These are phyloP conservation scores for Eutolmus rufibarbis DNA, from an alignment of 2,888 invertebrate species.

Conservation along the genomic window DNA sequence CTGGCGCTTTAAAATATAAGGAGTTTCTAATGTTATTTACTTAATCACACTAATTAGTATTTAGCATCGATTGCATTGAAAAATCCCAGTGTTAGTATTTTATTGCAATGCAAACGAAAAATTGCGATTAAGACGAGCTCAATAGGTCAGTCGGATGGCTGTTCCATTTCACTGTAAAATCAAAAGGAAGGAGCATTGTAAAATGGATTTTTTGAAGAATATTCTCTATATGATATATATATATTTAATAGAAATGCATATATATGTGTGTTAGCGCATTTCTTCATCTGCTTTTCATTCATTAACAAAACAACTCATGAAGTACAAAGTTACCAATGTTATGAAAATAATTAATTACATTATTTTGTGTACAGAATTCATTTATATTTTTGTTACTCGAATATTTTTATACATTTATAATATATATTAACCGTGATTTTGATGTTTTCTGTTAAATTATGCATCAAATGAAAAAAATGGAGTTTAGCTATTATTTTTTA, in stretches of 20 bases:
- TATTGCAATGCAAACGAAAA: neutral
- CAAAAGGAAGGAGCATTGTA: neutral
- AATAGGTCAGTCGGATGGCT: neutral
- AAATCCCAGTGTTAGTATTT: neutral
- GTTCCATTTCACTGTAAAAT: neutral
- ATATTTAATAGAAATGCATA: neutral
- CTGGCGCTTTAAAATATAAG: neutral
- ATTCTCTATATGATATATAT: neutral
- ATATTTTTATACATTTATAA: neutral
- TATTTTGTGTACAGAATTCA: neutral
- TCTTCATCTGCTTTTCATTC: neutral
- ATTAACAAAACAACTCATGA: slow-evolving; percentile 2
- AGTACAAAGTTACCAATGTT: slow-evolving; percentile 28
- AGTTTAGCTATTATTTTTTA: neutral
- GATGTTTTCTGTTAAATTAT: neutral
- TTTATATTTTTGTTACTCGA: neutral
- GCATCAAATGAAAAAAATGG: neutral
- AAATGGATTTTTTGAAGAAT: neutral
- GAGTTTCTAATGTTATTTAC: neutral
- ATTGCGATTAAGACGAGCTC: neutral
- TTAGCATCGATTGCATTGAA: neutral
- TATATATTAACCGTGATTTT: neutral
- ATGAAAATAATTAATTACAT: neutral
- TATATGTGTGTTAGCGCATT: neutral
- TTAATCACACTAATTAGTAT: neutral